Conservation (phyloP, 1,140 invertebrate genomes). For the Penaeus japonicus region DNA sequence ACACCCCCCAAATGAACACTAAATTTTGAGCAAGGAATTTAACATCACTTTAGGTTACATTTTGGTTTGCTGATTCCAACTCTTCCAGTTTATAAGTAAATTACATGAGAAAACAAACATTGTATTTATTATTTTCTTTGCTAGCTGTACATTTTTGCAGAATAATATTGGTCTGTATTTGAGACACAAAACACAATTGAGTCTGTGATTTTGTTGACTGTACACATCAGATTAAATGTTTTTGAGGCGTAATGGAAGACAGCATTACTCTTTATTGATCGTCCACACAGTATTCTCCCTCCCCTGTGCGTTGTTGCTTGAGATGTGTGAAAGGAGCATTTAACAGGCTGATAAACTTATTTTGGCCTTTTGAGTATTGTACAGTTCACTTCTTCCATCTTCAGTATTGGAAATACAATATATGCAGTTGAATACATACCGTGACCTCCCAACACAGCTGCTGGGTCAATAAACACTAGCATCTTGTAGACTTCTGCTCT, state of each 20-base stretch:
- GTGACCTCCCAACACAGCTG: neutral
- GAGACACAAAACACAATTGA: slow-evolving; percentile 16
- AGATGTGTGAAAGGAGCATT: slow-evolving; percentile 7
- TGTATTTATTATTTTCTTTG: slow-evolving; percentile 3
- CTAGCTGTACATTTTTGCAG: slow-evolving; percentile 30
- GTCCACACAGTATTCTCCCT: slow-evolving; percentile 27
- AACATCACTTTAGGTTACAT: neutral
- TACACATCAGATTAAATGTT: slow-evolving; percentile 16
- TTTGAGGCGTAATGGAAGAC: slow-evolving; percentile 18
- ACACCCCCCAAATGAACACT: neutral
- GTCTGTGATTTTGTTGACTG: slow-evolving; percentile 19
- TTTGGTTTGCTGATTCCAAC: too few relatives aligned
- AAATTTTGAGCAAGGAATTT: slow-evolving; percentile 4
- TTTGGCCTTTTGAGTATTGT: slow-evolving; percentile 13
- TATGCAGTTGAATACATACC: neutral
- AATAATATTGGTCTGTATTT: neutral
- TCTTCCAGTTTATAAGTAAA: neutral
- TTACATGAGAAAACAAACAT: neutral
- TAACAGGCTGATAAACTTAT: neutral
- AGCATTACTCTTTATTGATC: slow-evolving; percentile 25
- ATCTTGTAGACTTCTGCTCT: slow-evolving; percentile 21
- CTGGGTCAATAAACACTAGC: neutral
- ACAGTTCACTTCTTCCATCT: slow-evolving; percentile 9
- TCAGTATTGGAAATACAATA: slow-evolving; percentile 3
- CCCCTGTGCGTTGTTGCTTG: neutral